phyloP scores from a whole-genome alignment of 2,113 vertebrate genomes.

The Agapornis roseicollis region DNA sequence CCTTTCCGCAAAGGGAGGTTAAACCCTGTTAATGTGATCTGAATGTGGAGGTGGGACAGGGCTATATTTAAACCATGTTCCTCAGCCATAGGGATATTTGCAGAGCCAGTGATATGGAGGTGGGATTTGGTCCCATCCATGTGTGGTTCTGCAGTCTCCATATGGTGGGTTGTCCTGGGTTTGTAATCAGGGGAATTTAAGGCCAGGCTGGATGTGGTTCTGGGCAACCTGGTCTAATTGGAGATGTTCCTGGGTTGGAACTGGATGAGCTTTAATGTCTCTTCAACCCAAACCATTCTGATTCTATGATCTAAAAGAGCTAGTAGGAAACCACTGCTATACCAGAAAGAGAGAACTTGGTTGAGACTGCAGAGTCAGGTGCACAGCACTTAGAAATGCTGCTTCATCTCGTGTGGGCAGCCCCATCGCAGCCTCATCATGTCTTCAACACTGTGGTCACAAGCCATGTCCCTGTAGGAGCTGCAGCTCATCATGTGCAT shows the following conservation, averaged over 20 bases:
- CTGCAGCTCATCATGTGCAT: not conserved
- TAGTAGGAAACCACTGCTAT: not conserved
- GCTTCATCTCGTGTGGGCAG: not conserved
- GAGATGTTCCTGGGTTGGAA: not conserved
- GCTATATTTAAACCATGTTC: fast-evolving
- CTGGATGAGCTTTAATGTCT: not conserved
- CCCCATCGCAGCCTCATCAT: not conserved
- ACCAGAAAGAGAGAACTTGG: not conserved
- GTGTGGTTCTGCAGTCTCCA: not conserved
- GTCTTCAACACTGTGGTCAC: not conserved
- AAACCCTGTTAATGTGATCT: fast-evolving
- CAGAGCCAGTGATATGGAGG: not conserved
- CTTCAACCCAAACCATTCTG: not conserved
- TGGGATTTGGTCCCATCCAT: not conserved
- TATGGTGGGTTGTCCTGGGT: not conserved
- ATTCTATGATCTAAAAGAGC: not conserved
- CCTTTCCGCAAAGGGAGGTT: not conserved
- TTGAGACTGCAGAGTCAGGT: not conserved
- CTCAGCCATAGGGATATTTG: fast-evolving
- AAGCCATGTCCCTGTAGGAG: not conserved
- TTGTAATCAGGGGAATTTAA: not conserved
- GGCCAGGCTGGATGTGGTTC: not conserved
- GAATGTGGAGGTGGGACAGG: not conserved
- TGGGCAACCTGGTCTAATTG: not conserved
- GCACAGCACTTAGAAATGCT: not conserved